Conservation (phyloP, 2,797 vertebrate species). For the Cichlasoma orientale region DNA sequence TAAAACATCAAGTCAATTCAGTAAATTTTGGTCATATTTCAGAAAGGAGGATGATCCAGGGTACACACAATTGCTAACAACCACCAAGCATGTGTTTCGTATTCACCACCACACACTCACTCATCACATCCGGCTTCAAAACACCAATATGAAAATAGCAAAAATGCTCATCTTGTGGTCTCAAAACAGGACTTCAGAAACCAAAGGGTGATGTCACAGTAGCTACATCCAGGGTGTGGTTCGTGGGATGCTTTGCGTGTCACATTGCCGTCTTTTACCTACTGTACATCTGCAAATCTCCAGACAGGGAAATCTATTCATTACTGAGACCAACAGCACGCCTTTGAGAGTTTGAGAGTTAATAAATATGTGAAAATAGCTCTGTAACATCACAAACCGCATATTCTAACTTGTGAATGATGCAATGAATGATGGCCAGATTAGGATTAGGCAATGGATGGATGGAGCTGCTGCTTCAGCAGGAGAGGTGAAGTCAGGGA, state of each 20-base stretch:
- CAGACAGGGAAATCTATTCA: neutral
- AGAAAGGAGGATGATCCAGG: neutral
- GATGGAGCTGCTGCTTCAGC: neutral
- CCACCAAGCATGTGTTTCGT: too few relatives aligned
- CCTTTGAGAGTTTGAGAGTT: too few relatives aligned
- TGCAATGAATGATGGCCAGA: neutral
- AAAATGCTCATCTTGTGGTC: neutral
- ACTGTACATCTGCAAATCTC: neutral
- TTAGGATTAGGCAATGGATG: too few relatives aligned
- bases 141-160: too few relatives aligned
- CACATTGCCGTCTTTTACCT: neutral
- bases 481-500: neutral
- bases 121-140: too few relatives aligned
- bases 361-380: neutral
- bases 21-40: neutral
- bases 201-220: neutral
- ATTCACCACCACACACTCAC: too few relatives aligned
- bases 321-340: neutral
- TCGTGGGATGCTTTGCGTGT: neutral
- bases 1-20: neutral
- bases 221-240: neutral
- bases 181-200: neutral
- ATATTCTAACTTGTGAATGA: neutral
- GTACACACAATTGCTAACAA: too few relatives aligned
- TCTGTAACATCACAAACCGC: neutral